Conservation (phyloP, 1,140 invertebrate species). For the Papilio helenus region DNA sequence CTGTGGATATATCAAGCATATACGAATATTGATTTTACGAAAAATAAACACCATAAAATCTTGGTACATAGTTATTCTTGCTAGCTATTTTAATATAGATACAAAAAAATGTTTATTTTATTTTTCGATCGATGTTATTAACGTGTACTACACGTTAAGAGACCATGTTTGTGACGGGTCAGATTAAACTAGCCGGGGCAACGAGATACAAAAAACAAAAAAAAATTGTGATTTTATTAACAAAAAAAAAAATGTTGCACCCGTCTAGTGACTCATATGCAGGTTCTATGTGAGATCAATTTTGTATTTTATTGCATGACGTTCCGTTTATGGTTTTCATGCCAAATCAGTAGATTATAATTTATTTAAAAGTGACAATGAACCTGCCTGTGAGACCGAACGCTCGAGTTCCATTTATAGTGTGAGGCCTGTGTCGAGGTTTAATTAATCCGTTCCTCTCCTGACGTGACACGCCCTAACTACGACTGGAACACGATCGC, state of each 20-base stretch:
- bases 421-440: neutral
- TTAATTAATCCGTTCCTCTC: conserved; percentile 5
- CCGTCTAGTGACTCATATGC: conserved; percentile 34
- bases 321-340: neutral
- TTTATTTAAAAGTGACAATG: neutral
- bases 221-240: neutral
- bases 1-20: conserved; percentile 51
- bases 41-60: conserved; percentile 65
- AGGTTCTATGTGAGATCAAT: neutral
- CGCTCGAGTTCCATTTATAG: conserved; percentile 30
- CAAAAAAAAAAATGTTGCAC: neutral
- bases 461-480: neutral
- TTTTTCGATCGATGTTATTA: conserved; percentile 65
- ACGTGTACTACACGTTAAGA: conserved; percentile 54
- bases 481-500: neutral
- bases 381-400: conserved; percentile 20
- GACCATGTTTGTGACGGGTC: conserved; percentile 46
- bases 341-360: neutral
- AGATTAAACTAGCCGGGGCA: conserved; percentile 14
- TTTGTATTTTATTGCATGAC: neutral
- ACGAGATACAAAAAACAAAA: neutral
- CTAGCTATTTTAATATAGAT: conserved; percentile 64
- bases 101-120: conserved; percentile 60
- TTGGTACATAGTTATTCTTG: conserved; percentile 74
- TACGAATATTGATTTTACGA: conserved; percentile 39